Evolutionary conservation across 2,888 invertebrate species (phyloP).

Genomic region (Idaea biselata): DNA sequence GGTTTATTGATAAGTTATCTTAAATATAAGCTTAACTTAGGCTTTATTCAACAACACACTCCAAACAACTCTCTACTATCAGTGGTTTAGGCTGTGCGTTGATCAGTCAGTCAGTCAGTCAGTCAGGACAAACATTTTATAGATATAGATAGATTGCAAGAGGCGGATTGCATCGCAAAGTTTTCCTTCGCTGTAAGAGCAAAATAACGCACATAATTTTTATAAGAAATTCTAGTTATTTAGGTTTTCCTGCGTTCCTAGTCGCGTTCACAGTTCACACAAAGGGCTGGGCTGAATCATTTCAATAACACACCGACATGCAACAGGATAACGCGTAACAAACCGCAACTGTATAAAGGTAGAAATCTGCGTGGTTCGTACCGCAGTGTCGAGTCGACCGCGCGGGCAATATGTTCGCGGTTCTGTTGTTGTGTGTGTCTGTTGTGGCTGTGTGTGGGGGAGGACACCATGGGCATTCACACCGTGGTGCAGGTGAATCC

Average conservation of each 20-base stretch:
- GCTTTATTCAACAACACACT: too few relatives aligned
- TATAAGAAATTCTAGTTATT: too few relatives aligned
- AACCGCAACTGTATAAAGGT: background rate
- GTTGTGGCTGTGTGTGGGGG: background rate
- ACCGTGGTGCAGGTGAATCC: background rate
- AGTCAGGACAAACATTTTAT: too few relatives aligned
- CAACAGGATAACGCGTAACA: background rate
- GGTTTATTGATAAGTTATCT: too few relatives aligned
- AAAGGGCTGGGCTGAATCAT: background rate
- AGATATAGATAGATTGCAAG: too few relatives aligned
- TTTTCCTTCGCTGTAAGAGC: too few relatives aligned
- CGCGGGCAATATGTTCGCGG: background rate
- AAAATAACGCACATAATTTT: too few relatives aligned
- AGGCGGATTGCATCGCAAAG: too few relatives aligned
- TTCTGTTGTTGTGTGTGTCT: background rate
- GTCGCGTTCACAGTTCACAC: background rate
- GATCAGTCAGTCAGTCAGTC: too few relatives aligned
- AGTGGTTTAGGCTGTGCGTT: too few relatives aligned
- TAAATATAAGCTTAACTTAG: too few relatives aligned
- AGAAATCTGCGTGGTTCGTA: background rate
- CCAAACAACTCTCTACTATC: too few relatives aligned
- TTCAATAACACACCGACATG: background rate
- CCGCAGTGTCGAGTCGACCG: background rate
- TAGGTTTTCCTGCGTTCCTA: background rate
- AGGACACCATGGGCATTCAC: background rate